A percentile compares a stretch with the other conserved stretches of the same genome.
Evolutionary conservation across 2,797 vertebrate genomes (phyloP).

Genomic region (Ambastaia sidthimunki): DNA sequence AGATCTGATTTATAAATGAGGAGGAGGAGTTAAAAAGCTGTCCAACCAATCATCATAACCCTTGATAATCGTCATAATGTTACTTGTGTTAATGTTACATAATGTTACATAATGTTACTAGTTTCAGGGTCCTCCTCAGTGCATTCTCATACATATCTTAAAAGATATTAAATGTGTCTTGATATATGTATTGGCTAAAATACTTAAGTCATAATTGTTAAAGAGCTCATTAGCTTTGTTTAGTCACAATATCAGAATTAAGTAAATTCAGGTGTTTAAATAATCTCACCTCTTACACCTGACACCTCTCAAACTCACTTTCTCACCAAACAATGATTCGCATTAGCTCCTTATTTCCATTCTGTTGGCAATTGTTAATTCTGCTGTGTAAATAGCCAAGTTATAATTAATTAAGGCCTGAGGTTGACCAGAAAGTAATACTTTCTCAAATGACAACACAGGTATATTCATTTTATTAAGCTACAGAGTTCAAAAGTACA

Average conservation of each 20-base stretch:
- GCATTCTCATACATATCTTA: too few species aligned
- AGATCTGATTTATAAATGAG: neutral
- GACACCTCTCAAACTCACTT: neutral
- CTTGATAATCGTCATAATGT: neutral
- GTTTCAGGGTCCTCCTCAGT: too few species aligned
- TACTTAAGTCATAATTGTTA: too few species aligned
- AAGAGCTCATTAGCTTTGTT: too few species aligned
- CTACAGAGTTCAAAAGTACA: neutral
- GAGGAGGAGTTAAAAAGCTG: neutral
- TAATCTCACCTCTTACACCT: too few species aligned
- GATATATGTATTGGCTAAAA: neutral
- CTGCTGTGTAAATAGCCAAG: neutral
- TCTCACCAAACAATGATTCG: neutral
- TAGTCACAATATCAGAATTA: too few species aligned
- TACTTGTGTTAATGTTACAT: too few species aligned
- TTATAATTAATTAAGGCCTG: neutral
- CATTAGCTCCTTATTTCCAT: neutral
- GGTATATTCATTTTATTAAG: neutral
- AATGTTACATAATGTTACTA: too few species aligned
- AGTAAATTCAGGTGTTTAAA: too few species aligned
- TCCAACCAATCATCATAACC: slow-evolving; percentile 4
- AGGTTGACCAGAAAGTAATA: neutral
- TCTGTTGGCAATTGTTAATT: neutral
- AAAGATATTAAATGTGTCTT: neutral
- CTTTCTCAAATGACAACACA: neutral